Conservation (phyloP, 2,888 invertebrate species). For the Agrochola lychnidis region DNA sequence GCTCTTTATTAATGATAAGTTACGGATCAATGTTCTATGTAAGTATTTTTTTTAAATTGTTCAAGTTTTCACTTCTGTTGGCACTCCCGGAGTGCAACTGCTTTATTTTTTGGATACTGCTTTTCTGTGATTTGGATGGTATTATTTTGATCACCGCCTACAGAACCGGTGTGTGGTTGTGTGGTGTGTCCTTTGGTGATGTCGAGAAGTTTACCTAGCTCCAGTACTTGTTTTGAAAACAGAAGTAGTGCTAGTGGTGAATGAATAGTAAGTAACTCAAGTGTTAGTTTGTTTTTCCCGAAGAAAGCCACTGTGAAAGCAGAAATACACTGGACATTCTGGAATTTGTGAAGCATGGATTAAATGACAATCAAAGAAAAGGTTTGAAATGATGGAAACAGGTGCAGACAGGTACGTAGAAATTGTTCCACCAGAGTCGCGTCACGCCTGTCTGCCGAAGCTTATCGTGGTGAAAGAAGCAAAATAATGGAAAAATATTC, state of each 20-base stretch:
- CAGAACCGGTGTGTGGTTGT: not conserved
- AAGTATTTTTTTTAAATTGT: too few relatives aligned
- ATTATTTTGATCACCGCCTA: not conserved
- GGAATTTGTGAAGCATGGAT: not conserved
- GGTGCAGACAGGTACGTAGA: too few relatives aligned
- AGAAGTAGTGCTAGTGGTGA: constrained; percentile 5
- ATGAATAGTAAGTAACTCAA: constrained; percentile 10
- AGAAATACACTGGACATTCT: not conserved
- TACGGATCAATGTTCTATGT: too few relatives aligned
- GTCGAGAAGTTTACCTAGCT: too few relatives aligned
- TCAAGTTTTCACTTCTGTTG: too few relatives aligned
- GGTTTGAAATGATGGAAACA: not conserved
- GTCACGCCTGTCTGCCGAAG: too few relatives aligned
- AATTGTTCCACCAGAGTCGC: too few relatives aligned
- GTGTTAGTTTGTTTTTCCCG: not conserved
- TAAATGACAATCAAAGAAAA: not conserved
- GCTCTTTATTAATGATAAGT: too few relatives aligned
- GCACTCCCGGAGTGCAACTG: too few relatives aligned
- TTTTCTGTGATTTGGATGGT: not conserved
- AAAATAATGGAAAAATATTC: not conserved
- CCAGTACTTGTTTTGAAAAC: not conserved
- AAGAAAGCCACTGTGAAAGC: not conserved
- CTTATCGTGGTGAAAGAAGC: not conserved
- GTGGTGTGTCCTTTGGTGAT: not conserved
- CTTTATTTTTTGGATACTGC: too few relatives aligned